Base-by-base conservation (phyloP, 1,140 invertebrate species). In the Heliconius himera region DNA sequence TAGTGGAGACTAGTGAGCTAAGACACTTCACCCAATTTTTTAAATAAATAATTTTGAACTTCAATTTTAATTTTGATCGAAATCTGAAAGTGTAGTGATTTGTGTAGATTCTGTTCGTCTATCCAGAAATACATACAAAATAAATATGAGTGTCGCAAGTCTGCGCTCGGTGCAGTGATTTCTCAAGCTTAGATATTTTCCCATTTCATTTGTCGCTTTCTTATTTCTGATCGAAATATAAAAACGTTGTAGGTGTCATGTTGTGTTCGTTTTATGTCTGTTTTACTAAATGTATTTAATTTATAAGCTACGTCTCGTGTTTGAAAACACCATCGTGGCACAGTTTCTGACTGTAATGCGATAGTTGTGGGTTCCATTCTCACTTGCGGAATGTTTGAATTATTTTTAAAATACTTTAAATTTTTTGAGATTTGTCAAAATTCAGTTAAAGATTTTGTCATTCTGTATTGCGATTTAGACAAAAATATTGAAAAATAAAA, bases 171-270 rank as follows among this genome's bases (percentile, higher is more conserved):
- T 56, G 20, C 54, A 66, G 22, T 66, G 60, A 66, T 66, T 66
- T 26, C 60, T 66, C 60, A 66, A 29, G 60, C 60, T 5, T 29
- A 29, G 60, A 66, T 66, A 66, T 66, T 66, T 29, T 29, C 26
- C 60, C 60, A 66, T 66, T 66, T 29, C 60, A 29, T 66, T 66
- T 66, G 60, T 66, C 60, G 60, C 60, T 66, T 66, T 66, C 60
- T 66, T 66, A 66, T 66, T 29, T 66, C 60, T 66, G 60, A 66
- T 66, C 22, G 60, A 66, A 66, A 66, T 8, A 66, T 66, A 66
- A 66, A 66, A 66, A 66, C 60, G 22, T 66, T 29, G 60, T 66
- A 66, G 60, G 60, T 66, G 60, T 66, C 60, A 29, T 66, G 60
- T 66, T 29, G n/a, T 26, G n/a, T 11, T 26, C 54, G 54, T 60